Percentiles rank a stretch among this genome's conserved stretches.
Evolutionary conservation across 2,888 invertebrate species (phyloP).

Genomic region (Ptychoptera contaminata): DNA sequence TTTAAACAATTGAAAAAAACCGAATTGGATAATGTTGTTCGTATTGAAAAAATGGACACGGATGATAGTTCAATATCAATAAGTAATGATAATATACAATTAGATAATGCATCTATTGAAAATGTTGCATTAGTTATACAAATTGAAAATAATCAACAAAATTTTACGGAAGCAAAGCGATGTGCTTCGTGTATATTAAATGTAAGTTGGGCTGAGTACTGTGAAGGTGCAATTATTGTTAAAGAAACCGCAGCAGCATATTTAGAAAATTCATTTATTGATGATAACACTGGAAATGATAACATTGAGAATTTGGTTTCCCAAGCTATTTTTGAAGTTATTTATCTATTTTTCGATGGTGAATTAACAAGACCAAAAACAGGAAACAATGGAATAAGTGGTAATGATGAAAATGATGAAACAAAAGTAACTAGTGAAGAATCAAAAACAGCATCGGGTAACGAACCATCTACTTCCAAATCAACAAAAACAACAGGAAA

Average conservation of each 20-base stretch:
- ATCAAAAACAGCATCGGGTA: slow-evolving; percentile 7
- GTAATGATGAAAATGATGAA: slow-evolving; percentile 7
- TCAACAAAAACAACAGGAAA: not conserved
- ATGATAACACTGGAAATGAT: slow-evolving; percentile 28
- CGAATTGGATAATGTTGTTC: slow-evolving; percentile 44
- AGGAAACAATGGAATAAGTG: no score
- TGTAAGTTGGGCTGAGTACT: slow-evolving; percentile 51
- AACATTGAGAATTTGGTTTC: slow-evolving; percentile 38
- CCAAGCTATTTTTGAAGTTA: slow-evolving; percentile 49
- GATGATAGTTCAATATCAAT: slow-evolving; percentile 12
- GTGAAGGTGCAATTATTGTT: slow-evolving; percentile 39
- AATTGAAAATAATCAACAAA: slow-evolving; percentile 27
- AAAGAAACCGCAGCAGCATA: slow-evolving; percentile 39
- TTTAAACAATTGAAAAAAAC: slow-evolving; percentile 14
- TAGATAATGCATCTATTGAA: not conserved
- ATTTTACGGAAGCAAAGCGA: slow-evolving; percentile 40
- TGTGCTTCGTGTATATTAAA: slow-evolving; percentile 54
- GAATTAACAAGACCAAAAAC: slow-evolving; percentile 35
- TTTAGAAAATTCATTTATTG: slow-evolving; percentile 34
- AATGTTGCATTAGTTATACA: slow-evolving; percentile 14
- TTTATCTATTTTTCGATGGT: slow-evolving; percentile 39
- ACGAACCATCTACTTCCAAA: slow-evolving; percentile 16
- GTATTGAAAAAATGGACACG: slow-evolving; percentile 60
- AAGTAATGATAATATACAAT: slow-evolving; percentile 1
- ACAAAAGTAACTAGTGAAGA: slow-evolving; percentile 15